Percentiles rank a stretch among this genome's conserved stretches.
phyloP scores from a whole-genome alignment of 2,113 vertebrate genomes.

The Leucosticte australis region DNA sequence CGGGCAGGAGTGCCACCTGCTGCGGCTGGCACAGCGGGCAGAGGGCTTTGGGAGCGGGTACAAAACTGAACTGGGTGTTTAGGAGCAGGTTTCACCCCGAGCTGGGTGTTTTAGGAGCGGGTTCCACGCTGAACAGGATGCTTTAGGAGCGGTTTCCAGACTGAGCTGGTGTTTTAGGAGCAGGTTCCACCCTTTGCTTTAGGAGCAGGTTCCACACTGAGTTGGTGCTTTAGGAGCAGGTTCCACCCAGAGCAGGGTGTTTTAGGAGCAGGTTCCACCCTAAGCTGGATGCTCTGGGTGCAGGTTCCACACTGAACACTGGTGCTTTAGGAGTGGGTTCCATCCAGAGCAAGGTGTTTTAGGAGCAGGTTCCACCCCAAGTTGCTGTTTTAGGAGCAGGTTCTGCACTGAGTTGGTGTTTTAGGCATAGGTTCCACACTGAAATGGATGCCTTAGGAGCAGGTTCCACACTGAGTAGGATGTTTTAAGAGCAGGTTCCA shows the following conservation, averaged over 20 bases:
- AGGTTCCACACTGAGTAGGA: too few relatives aligned
- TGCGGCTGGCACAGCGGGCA: rapidly evolving
- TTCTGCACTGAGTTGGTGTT: neutral
- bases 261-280: neutral
- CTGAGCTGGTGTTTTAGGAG: too few relatives aligned
- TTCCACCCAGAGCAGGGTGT: neutral
- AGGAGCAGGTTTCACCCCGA: rapidly evolving
- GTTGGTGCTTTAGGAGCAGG: rapidly evolving
- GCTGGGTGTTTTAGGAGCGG: rapidly evolving
- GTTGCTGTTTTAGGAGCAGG: rapidly evolving
- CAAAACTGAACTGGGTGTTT: too few relatives aligned
- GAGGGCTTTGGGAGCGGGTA: neutral
- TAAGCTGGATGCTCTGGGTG: rapidly evolving
- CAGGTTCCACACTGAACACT: too few relatives aligned
- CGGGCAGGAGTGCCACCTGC: neutral
- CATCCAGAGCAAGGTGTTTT: too few relatives aligned
- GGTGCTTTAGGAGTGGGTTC: too few relatives aligned
- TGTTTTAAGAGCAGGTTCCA: too few relatives aligned
- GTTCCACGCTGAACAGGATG: neutral
- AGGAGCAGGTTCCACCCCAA: neutral
- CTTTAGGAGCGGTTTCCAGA: neutral
- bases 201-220: neutral
- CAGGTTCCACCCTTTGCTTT: rapidly evolving
- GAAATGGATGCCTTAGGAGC: too few relatives aligned
- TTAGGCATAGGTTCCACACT: neutral